phyloP scores from a whole-genome alignment of 2,797 vertebrate genomes.

The Dermochelys coriacea region DNA sequence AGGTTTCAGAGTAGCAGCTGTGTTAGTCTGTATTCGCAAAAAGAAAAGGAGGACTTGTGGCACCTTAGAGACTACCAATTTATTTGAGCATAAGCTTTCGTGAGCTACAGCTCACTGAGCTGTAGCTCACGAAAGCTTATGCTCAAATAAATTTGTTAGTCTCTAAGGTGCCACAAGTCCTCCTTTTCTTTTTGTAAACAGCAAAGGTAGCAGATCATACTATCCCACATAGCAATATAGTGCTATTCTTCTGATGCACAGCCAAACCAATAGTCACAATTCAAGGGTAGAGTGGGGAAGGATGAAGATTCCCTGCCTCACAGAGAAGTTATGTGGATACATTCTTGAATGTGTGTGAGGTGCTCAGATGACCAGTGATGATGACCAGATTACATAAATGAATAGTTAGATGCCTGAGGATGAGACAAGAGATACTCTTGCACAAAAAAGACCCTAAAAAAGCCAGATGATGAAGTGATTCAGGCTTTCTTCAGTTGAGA shows the following conservation, averaged over 20 bases:
- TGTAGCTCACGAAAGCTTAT: no score
- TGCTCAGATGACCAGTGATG: not conserved
- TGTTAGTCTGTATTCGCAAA: no score
- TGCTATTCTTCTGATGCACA: not conserved
- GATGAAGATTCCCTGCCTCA: not conserved
- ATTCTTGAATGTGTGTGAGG: not conserved
- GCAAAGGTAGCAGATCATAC: not conserved
- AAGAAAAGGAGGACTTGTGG: no score
- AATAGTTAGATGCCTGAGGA: not conserved
- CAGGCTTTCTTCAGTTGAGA: not conserved
- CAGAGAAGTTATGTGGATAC: not conserved
- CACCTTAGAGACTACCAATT: no score
- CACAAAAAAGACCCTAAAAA: not conserved
- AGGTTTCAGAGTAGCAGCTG: no score
- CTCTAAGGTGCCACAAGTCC: no score
- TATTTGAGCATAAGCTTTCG: no score
- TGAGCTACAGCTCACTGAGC: no score
- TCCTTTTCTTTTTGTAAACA: no score
- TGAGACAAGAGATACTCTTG: not conserved
- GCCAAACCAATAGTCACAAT: not conserved
- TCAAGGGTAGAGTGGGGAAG: not conserved
- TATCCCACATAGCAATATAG: not conserved
- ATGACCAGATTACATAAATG: not conserved
- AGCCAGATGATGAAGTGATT: not conserved
- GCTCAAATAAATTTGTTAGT: no score